Conservation (phyloP, 2,888 invertebrate genomes). For the Parnassius apollo region DNA sequence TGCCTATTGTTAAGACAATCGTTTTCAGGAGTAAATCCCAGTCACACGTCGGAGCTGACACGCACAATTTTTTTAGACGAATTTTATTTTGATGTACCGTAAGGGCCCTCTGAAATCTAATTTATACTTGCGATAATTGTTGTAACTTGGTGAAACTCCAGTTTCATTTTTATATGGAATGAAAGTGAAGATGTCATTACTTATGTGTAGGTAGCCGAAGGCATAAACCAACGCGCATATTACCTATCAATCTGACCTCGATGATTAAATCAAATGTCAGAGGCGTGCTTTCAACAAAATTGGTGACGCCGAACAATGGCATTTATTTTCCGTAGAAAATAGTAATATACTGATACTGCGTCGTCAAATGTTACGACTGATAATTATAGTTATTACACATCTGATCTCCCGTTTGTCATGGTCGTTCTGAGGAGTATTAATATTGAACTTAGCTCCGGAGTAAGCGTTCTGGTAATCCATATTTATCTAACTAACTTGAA, state of each 20-base stretch:
- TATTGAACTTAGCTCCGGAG: neutral
- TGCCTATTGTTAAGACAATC: too few species aligned
- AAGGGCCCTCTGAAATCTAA: too few species aligned
- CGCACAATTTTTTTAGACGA: neutral
- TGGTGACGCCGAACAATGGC: constrained; percentile 33
- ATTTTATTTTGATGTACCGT: constrained; percentile 17
- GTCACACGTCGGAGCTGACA: too few species aligned
- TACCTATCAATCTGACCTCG: constrained; percentile 32
- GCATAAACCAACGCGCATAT: constrained; percentile 19
- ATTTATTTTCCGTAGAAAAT: constrained; percentile 32
- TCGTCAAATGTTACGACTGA: constrained; percentile 17
- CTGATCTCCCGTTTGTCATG: constrained; percentile 1
- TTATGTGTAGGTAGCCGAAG: constrained; percentile 8
- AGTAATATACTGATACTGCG: constrained; percentile 19
- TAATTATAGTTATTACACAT: constrained; percentile 19
- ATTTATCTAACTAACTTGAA: neutral
- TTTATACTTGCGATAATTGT: too few species aligned
- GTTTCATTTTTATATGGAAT: too few species aligned
- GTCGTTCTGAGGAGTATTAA: constrained; percentile 9
- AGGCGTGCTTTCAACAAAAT: constrained; percentile 39
- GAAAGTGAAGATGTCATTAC: constrained; percentile 6
- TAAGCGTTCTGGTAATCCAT: neutral
- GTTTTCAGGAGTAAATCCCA: too few species aligned
- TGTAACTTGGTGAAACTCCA: too few species aligned
- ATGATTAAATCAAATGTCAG: constrained; percentile 36